phyloP scores from a whole-genome alignment of 2,888 invertebrate species.

The Drosophila hawaiiensis region DNA sequence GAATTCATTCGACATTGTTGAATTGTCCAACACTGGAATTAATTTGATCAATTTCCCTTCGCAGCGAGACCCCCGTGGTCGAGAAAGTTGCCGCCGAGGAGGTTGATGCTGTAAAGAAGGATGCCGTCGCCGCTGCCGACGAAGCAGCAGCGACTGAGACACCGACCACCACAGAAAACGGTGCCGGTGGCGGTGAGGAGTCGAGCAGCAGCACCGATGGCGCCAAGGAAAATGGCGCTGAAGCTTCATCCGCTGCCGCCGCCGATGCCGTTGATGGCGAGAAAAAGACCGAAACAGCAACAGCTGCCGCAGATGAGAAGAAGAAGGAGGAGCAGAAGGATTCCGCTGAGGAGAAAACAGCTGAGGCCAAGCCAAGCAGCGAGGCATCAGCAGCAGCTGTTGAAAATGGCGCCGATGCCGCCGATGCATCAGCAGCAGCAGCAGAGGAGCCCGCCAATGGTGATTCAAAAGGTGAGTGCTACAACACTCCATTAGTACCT shows the following conservation, averaged over 20 bases:
- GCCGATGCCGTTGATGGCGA: conserved; percentile 57
- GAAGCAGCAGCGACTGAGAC: conserved; percentile 71
- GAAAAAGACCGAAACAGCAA: conserved; percentile 51
- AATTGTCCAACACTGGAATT: background rate
- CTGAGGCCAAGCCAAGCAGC: conserved; percentile 75
- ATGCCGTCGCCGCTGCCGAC: conserved; percentile 59
- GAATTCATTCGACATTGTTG: background rate
- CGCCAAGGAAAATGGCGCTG: conserved; percentile 81
- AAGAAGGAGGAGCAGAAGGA: conserved; percentile 50
- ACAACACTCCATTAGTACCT: background rate
- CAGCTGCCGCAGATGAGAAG: conserved; percentile 58
- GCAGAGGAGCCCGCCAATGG: conserved; percentile 75
- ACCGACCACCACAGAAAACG: conserved; percentile 80
- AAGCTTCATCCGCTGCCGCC: conserved; percentile 58
- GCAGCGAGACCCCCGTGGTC: conserved; percentile 84
- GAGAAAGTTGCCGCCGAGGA: conserved; percentile 84
- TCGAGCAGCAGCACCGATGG: conserved; percentile 64
- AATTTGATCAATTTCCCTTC: background rate
- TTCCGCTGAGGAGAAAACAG: conserved; percentile 61
- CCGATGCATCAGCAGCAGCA: conserved; percentile 59
- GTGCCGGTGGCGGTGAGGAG: conserved; percentile 68
- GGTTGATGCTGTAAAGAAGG: conserved; percentile 83
- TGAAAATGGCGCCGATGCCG: conserved; percentile 80
- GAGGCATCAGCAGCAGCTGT: conserved; percentile 65
- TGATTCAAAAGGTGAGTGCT: conserved; percentile 83